Evolutionary conservation across 2,797 vertebrate species (phyloP), one percentile per base, ranked within the genome.

Genomic region (Peromyscus attwateri): DNA sequence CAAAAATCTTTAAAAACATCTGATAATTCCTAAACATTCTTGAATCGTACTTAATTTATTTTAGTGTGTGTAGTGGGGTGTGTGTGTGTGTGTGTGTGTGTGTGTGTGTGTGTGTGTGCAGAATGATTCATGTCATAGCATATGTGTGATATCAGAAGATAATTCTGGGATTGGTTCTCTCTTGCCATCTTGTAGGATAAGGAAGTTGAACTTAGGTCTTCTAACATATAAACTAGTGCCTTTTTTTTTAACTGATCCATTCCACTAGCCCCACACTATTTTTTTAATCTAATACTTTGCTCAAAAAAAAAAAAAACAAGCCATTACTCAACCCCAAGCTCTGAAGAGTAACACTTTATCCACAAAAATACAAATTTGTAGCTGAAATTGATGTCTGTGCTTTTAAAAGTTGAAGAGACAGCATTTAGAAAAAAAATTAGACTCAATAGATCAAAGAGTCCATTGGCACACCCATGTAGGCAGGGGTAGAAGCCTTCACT

Each of bases 41-140:
- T 46, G 12, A 95, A 80, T 76, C 55, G 80, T 14, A 75, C 52
- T 95, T 82, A 46, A 71, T 75, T 23, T 57, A 82, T 85, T 89
- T 88, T 60, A 40, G 5, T 23, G 4, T n/a, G 17, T 43, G 40
- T 76, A 40, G 19, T 10, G 3, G 11, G 7, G 73, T 46, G 23
- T 46, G 4, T 14, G 11, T 52, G 49, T 52, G 52, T 55, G 52
- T 55, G 52, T 55, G 49, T 49, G 49, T 49, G 49, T 49, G 29
- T 43, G 37, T 75, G 21, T 27, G 73, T 43, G 21, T 43, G 4
- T 27, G 49, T 49, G 52, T 52, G 52, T 52, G 52, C 2, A 23
- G 5, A 10, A 21, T 85, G 10, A 14, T 49, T 68, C 34, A 68
- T 49, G 31, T 19, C 83, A 85, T 68, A 68, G 12, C 8, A 52